These are phyloP conservation scores for Thereva nobilitata DNA, from an alignment of 2,888 invertebrate species.

Conservation along the genomic window DNA sequence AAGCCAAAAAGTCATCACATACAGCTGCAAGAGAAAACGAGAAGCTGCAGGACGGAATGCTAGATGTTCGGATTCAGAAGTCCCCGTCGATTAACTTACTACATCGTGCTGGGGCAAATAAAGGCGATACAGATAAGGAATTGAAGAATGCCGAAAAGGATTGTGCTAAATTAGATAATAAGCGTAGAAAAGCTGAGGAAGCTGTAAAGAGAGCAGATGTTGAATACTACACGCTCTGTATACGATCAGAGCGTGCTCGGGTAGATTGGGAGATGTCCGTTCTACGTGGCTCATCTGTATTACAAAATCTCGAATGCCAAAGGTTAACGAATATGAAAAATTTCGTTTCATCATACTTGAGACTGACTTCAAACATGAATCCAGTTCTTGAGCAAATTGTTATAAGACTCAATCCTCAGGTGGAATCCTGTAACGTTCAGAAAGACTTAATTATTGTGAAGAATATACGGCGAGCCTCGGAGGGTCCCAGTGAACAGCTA, in stretches of 20 bases:
- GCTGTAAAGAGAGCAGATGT: constrained; percentile 89
- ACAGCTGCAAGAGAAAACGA: constrained; percentile 87
- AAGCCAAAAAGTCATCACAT: constrained; percentile 88
- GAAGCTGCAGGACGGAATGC: constrained; percentile 80
- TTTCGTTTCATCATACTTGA: constrained; percentile 68
- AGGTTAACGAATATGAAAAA: constrained; percentile 79
- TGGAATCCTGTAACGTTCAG: constrained; percentile 55
- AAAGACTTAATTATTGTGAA: constrained; percentile 57
- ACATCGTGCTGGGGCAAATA: constrained; percentile 46
- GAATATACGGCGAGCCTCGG: constrained; percentile 56
- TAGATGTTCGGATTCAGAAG: constrained; percentile 62
- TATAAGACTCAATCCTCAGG: constrained; percentile 51
- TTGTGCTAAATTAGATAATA: constrained; percentile 79
- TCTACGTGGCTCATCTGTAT: constrained; percentile 80
- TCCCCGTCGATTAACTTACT: constrained; percentile 56
- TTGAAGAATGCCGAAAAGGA: constrained; percentile 66
- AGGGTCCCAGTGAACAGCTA: constrained; percentile 76
- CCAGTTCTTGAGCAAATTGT: constrained; percentile 74
- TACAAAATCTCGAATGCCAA: constrained; percentile 90
- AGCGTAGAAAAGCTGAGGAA: constrained; percentile 87
- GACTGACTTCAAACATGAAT: constrained; percentile 71
- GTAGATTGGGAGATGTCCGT: constrained; percentile 92
- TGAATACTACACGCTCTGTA: constrained; percentile 89
- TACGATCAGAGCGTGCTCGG: constrained; percentile 85
- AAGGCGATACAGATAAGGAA: constrained; percentile 56